Evolutionary conservation across 2,113 vertebrate genomes (phyloP), one percentile per base, ranked within the genome.

Genomic region (Geothlypis trichas): DNA sequence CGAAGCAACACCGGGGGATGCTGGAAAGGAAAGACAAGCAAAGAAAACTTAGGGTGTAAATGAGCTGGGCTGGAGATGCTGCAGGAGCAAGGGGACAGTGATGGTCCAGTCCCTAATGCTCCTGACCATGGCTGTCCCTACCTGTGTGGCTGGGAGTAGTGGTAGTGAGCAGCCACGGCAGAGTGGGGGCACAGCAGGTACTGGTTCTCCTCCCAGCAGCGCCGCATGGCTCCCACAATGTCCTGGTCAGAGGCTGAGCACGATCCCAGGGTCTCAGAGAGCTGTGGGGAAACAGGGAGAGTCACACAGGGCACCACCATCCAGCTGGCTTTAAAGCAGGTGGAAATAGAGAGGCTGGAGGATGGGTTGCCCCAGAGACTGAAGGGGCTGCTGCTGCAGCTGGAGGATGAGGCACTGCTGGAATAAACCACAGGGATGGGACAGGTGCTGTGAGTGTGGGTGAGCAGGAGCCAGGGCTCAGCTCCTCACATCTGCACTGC

Each of bases 131-230:
- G 59, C 67, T 65, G 30, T 59, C 30, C 93, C 68, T 71, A 93
- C 80, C 66, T 5, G 4, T 75, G 82, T 0, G 10, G 24, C 57
- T 95, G 91, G 7, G 89, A 97, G 65, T 98, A 98, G 77, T 98
- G 98, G 87, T 96, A 98, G 91, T 93, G 97, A 66, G 95, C 97
- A 2, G 98, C 98, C 77, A 98, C 97, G 0, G 98, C 98, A 0
- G 98, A 97, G 76, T 98, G 98, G 7, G 98, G 98, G 15, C 98
- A 98, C 83, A 98, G 89, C 93, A 98, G 84, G 84, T 98, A 98
- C 52, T 1, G 51, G 81, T 98, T 98, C 26, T 98, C 98, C 42
- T 97, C 87, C 98, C 98, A 98, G 95, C 98, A 98, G 61, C 91
- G 95, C 61, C 4, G 10, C 93, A 98, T 98, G 73, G 98, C 95